Percentiles rank a stretch among this genome's conserved stretches.
These are phyloP conservation scores for Microplitis manilae DNA, from an alignment of 2,888 invertebrate species.

Conservation along the genomic window DNA sequence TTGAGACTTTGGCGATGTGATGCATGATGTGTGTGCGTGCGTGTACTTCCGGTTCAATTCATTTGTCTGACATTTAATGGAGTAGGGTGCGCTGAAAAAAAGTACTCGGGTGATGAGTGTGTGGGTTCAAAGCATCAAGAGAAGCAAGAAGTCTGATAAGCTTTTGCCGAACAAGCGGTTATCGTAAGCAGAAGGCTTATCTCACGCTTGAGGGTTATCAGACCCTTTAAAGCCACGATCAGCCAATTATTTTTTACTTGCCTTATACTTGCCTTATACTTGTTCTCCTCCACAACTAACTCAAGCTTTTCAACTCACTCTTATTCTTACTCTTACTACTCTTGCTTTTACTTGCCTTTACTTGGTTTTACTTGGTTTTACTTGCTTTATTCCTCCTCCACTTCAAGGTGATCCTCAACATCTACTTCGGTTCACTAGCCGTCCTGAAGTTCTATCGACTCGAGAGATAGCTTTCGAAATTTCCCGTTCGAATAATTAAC, in stretches of 20 bases:
- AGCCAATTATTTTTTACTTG: slow-evolving; percentile 42
- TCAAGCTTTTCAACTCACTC: background rate
- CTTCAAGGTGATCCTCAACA: slow-evolving; percentile 8
- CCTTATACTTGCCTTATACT: slow-evolving; percentile 14
- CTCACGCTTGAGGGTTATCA: slow-evolving; percentile 33
- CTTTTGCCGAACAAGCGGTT: slow-evolving; percentile 45
- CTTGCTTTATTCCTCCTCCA: background rate
- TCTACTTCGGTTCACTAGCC: slow-evolving; percentile 2
- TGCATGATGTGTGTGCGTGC: background rate
- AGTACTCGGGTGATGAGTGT: slow-evolving; percentile 4
- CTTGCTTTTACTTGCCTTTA: background rate
- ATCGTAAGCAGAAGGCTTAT: slow-evolving; percentile 32
- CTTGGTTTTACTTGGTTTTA: background rate
- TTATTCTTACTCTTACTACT: background rate
- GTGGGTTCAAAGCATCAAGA: background rate
- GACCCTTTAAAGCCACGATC: slow-evolving; percentile 42
- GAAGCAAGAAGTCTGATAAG: slow-evolving; percentile 36
- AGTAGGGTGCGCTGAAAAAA: background rate
- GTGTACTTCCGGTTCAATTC: slow-evolving; percentile 17
- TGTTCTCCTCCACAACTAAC: background rate
- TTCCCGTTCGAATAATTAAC: slow-evolving; percentile 27
- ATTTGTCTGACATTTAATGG: slow-evolving; percentile 7
- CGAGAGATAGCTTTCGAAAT: slow-evolving; percentile 20
- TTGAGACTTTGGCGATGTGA: background rate
- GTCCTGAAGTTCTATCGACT: slow-evolving; percentile 8